These are phyloP conservation scores for Maniola jurtina DNA, from an alignment of 1,140 invertebrate genomes.

Conservation along the genomic window DNA sequence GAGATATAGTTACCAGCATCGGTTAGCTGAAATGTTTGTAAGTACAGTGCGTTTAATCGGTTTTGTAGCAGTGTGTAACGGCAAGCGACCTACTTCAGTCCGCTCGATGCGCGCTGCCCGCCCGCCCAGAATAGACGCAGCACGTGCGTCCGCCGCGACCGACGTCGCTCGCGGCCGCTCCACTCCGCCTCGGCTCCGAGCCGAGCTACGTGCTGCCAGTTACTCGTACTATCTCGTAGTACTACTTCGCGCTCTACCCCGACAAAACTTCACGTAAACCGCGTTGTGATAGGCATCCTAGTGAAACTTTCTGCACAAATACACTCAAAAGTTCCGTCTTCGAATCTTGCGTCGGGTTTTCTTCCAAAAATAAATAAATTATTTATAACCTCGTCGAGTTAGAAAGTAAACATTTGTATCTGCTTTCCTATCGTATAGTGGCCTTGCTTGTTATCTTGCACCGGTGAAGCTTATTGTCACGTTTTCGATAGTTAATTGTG, in stretches of 20 bases:
- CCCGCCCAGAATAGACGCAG: constrained; percentile 76
- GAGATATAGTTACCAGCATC: background rate
- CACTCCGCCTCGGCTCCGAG: constrained; percentile 20
- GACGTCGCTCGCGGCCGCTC: constrained; percentile 47
- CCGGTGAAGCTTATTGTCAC: constrained; percentile 52
- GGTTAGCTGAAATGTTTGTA: constrained; percentile 18
- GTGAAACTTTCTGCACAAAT: constrained; percentile 18
- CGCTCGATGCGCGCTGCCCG: constrained; percentile 67
- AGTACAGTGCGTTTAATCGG: constrained; percentile 17
- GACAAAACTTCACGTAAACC: constrained; percentile 32
- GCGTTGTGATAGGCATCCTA: constrained; percentile 44
- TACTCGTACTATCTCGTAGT: no score
- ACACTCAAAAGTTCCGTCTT: constrained; percentile 15
- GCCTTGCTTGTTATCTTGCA: constrained; percentile 64
- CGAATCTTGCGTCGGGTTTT: constrained; percentile 17
- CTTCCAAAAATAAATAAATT: constrained; percentile 36
- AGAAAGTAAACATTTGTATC: constrained; percentile 53
- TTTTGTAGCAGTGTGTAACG: constrained; percentile 34
- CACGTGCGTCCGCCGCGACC: constrained; percentile 68
- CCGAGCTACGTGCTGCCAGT: background rate
- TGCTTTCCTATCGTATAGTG: constrained; percentile 60
- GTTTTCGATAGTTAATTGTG: constrained; percentile 39
- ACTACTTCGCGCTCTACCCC: constrained; percentile 10
- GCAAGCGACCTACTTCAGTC: constrained; percentile 65
- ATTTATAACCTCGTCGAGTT: constrained; percentile 44